Conservation (phyloP, 2,888 invertebrate species). For the Emmelina monodactyla region DNA sequence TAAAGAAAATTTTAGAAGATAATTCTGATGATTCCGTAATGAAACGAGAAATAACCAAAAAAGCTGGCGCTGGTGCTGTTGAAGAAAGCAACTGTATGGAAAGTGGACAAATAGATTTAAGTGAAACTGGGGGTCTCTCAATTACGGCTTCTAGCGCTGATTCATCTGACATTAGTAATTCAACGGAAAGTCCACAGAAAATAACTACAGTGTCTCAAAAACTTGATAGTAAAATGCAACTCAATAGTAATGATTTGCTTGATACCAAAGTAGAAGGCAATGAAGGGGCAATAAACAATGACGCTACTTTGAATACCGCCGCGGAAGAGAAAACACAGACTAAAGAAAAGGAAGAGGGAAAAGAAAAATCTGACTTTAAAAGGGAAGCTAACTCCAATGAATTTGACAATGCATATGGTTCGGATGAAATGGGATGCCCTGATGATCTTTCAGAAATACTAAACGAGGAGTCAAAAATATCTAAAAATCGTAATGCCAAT, state of each 20-base stretch:
- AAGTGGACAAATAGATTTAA: conserved; percentile 33
- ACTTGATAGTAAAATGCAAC: conserved; percentile 19
- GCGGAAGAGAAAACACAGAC: conserved; percentile 20
- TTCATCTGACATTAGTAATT: conserved; percentile 26
- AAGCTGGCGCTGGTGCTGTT: conserved; percentile 43
- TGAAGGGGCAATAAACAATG: neutral
- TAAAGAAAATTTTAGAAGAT: conserved; percentile 42
- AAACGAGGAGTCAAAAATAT: conserved; percentile 26
- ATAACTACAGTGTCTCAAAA: conserved; percentile 19
- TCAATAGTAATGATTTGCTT: neutral
- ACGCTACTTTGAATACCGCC: conserved; percentile 15
- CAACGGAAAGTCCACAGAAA: conserved; percentile 23
- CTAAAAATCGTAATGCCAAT: conserved; percentile 22
- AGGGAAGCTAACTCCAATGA: conserved; percentile 34
- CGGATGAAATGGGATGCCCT: conserved; percentile 10
- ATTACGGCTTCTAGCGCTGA: conserved; percentile 26
- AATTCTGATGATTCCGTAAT: conserved; percentile 26
- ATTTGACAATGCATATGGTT: conserved; percentile 21
- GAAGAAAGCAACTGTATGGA: conserved; percentile 44
- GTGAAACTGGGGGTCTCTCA: conserved; percentile 32
- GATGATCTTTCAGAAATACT: conserved; percentile 24
- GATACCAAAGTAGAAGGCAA: neutral
- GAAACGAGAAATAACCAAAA: conserved; percentile 56
- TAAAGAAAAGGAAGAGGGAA: conserved; percentile 32
- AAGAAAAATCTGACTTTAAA: conserved; percentile 45